These are phyloP conservation scores for Microtus montanus DNA, from an alignment of 2,113 vertebrate species.

Conservation along the genomic window DNA sequence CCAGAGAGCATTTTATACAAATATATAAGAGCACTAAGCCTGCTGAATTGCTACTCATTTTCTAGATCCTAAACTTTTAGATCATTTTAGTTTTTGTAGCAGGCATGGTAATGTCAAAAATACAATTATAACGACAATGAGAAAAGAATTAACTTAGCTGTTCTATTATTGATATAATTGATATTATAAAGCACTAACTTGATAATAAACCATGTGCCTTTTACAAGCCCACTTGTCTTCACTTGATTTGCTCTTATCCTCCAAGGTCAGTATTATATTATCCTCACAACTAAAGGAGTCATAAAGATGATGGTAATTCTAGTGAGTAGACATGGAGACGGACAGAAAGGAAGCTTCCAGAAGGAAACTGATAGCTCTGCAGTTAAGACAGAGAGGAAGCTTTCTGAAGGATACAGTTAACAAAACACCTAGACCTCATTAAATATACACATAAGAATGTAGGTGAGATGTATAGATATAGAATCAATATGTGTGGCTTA, in stretches of 20 bases:
- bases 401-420: neutral
- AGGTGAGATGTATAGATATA: neutral
- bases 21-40: neutral
- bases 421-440: conserved; percentile 7
- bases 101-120: neutral
- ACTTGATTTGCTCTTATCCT: neutral
- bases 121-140: neutral
- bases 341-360: neutral
- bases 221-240: neutral
- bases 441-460: neutral
- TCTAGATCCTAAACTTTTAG: conserved; percentile 31
- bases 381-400: neutral
- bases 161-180: neutral
- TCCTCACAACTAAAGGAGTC: neutral
- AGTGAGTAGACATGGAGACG: neutral
- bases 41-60: neutral
- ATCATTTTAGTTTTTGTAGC: neutral
- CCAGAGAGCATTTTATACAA: neutral
- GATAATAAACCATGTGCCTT: neutral
- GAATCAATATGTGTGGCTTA: neutral
- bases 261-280: neutral
- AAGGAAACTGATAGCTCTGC: neutral
- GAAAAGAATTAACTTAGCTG: neutral
- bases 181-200: neutral
- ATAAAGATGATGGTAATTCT: conserved; percentile 42